A percentile compares a stretch with the other conserved stretches of the same genome.
Evolutionary conservation across 2,888 invertebrate species (phyloP).

Genomic region (Limnephilus auricula): DNA sequence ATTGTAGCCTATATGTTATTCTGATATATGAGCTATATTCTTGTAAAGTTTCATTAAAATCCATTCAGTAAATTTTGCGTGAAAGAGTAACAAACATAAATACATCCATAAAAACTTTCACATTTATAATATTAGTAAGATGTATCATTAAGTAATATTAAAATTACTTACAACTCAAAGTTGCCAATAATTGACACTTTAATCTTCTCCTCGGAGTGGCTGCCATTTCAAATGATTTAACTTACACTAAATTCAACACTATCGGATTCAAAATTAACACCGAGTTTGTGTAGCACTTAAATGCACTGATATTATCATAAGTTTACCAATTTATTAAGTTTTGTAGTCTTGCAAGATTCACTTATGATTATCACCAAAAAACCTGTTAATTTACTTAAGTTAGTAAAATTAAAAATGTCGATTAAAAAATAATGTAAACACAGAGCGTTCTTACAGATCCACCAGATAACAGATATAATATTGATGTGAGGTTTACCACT

Average conservation of each 20-base stretch:
- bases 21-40: too few species aligned
- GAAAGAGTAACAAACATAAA: too few species aligned
- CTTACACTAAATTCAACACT: not conserved
- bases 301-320: not conserved
- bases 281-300: not conserved
- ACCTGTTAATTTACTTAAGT: not conserved
- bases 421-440: not conserved
- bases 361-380: not conserved
- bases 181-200: not conserved
- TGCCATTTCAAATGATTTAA: not conserved
- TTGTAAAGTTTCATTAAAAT: too few species aligned
- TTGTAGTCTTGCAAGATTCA: not conserved
- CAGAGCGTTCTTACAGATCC: not conserved
- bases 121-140: too few species aligned
- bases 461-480: not conserved
- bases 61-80: too few species aligned
- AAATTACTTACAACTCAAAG: slow-evolving; percentile 21
- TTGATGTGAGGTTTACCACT: not conserved
- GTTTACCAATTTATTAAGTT: not conserved
- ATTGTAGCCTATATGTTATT: too few species aligned
- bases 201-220: slow-evolving; percentile 3
- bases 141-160: not conserved
- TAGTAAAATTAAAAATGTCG: not conserved
- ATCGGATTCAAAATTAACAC: not conserved
- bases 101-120: too few species aligned